A percentile compares a stretch with the other conserved stretches of the same genome.
phyloP scores from a whole-genome alignment of 2,113 vertebrate species.

The Gracilinanus agilis region DNA sequence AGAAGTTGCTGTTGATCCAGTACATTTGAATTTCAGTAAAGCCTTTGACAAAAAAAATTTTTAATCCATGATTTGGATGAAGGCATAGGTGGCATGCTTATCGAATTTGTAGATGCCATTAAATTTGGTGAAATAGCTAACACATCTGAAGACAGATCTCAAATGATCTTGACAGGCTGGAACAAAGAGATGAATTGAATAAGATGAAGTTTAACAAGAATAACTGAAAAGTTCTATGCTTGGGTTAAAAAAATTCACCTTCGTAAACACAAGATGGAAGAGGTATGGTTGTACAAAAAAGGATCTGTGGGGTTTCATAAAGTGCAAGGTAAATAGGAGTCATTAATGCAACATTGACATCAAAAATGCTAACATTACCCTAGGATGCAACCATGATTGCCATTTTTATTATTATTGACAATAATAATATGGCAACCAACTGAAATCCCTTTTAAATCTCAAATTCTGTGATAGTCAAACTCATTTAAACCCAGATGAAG shows the following conservation, averaged over 20 bases:
- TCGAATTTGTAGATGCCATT: background rate
- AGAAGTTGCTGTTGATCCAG: background rate
- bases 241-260: background rate
- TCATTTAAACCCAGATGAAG: background rate
- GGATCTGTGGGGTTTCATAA: background rate
- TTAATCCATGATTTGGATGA: background rate
- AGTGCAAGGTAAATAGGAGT: background rate
- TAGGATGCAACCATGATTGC: background rate
- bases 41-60: background rate
- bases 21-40: background rate
- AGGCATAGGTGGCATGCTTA: background rate
- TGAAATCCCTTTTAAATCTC: background rate
- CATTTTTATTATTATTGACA: background rate
- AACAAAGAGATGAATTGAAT: background rate
- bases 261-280: background rate
- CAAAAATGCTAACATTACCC: background rate
- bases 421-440: background rate
- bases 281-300: background rate
- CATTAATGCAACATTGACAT: background rate
- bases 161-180: background rate
- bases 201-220: background rate
- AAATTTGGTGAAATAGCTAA: background rate
- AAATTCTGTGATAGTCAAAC: background rate
- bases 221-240: background rate
- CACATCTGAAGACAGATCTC: background rate